A percentile compares a stretch with the other conserved stretches of the same genome.
Conservation (phyloP, 2,888 invertebrate species). For the Harpalus rufipes region DNA sequence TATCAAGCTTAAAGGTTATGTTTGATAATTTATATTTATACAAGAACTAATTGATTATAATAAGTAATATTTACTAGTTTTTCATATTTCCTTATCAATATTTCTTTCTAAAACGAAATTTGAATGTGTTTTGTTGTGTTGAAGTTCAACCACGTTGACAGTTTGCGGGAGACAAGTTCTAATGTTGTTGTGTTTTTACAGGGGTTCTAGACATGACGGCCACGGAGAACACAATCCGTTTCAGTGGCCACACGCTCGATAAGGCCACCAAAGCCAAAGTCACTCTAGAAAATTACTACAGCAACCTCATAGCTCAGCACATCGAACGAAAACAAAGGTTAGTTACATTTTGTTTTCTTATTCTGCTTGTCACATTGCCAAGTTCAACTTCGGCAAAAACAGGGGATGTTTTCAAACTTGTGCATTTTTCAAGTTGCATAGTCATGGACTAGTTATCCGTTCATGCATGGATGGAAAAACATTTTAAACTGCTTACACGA, state of each 20-base stretch:
- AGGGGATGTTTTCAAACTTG: conserved; percentile 8
- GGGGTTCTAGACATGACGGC: conserved; percentile 92
- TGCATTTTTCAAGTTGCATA: conserved; percentile 3
- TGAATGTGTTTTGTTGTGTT: conserved; percentile 29
- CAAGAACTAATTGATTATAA: conserved; percentile 50
- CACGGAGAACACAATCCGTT: conserved; percentile 91
- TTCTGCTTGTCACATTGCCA: conserved; percentile 42
- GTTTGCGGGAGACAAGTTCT: conserved; percentile 48
- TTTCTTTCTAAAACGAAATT: conserved; percentile 26
- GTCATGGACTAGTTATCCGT: background rate
- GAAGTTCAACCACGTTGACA: background rate
- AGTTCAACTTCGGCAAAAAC: conserved; percentile 21
- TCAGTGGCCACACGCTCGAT: conserved; percentile 98
- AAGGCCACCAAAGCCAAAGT: conserved; percentile 99
- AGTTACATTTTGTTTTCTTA: conserved; percentile 68
- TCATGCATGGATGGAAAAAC: background rate
- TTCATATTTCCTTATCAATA: conserved; percentile 25
- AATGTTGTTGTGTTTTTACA: conserved; percentile 75
- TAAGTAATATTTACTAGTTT: conserved; percentile 39
- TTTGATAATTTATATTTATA: conserved; percentile 66
- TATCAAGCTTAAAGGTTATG: conserved; percentile 67
- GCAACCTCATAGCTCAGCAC: conserved; percentile 98
- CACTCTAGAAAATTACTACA: conserved; percentile 99
- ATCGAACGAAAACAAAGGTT: conserved; percentile 97
- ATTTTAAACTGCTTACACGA: background rate